Percentiles rank a stretch among this genome's conserved stretches.
Conservation (phyloP, 2,888 invertebrate genomes). For the Eurytoma adleriae region DNA sequence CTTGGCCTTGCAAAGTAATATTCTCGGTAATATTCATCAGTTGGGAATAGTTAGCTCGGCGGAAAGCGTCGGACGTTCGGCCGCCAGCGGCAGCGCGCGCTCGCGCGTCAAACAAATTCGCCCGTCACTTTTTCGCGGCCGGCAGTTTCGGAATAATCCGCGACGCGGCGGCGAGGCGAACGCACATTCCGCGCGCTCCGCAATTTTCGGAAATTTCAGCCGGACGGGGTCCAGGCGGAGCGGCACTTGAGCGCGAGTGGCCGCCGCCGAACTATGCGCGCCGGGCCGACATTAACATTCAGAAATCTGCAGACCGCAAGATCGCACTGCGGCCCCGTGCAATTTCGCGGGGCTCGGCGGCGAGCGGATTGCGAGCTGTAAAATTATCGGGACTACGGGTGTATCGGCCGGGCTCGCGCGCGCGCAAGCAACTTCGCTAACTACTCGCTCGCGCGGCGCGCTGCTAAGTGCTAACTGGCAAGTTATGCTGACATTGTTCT, state of each 20-base stretch:
- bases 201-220: no score
- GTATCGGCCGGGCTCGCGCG: no score
- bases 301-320: conserved; percentile 40
- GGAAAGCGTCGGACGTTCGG: no score
- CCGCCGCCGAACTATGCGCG: conserved; percentile 3
- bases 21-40: no score
- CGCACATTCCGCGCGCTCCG: no score
- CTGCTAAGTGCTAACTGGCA: conserved; percentile 65
- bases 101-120: no score
- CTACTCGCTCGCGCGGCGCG: conserved; percentile 60
- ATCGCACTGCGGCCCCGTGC: conserved; percentile 16
- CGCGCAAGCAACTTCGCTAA: conserved; percentile 58
- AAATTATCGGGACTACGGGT: conserved; percentile 35
- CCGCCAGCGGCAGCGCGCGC: no score
- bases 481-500: conserved; percentile 70
- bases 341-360: conserved; percentile 7
- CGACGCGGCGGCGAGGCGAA: no score
- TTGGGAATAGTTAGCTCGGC: no score
- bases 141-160: no score
- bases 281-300: conserved; percentile 23
- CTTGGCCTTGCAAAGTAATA: no score
- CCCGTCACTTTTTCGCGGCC: no score
- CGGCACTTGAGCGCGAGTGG: not conserved
- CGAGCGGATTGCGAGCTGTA: conserved; percentile 25
- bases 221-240: not conserved